Conservation (phyloP, 2,888 invertebrate genomes). For the Cylindroiulus punctatus region DNA sequence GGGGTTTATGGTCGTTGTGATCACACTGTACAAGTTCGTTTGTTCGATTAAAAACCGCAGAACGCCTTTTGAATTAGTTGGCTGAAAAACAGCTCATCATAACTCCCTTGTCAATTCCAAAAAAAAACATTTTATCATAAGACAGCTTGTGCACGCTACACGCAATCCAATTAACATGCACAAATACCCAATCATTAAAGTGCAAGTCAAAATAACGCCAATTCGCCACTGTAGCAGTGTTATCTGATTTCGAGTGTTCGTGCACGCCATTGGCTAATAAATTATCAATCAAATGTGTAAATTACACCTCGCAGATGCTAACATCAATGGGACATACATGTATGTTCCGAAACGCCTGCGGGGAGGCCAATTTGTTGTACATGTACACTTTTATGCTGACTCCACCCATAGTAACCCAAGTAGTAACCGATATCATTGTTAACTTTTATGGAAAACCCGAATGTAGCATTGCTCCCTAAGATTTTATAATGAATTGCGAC, state of each 20-base stretch:
- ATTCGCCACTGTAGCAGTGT: background rate
- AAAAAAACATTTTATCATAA: background rate
- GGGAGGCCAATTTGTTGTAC: background rate
- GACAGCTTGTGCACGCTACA: background rate
- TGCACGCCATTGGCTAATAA: conserved; percentile 18
- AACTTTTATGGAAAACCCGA: background rate
- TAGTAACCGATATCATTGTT: background rate
- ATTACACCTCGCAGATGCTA: background rate
- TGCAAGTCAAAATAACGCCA: background rate
- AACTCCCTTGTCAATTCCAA: background rate
- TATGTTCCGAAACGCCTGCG: background rate
- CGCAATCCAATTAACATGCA: background rate
- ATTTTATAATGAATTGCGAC: background rate
- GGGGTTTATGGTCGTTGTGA: too few relatives aligned
- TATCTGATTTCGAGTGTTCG: background rate
- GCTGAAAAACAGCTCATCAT: too few relatives aligned
- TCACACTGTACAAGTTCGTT: too few relatives aligned
- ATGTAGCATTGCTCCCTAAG: background rate
- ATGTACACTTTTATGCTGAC: too few relatives aligned
- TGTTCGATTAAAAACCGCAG: too few relatives aligned
- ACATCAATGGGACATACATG: background rate
- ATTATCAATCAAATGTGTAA: conserved; percentile 30
- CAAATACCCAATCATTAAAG: background rate
- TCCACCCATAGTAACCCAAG: conserved; percentile 2
- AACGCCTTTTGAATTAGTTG: too few relatives aligned